Conservation (phyloP, 2,113 vertebrate genomes). For the Aramus guarauna region DNA sequence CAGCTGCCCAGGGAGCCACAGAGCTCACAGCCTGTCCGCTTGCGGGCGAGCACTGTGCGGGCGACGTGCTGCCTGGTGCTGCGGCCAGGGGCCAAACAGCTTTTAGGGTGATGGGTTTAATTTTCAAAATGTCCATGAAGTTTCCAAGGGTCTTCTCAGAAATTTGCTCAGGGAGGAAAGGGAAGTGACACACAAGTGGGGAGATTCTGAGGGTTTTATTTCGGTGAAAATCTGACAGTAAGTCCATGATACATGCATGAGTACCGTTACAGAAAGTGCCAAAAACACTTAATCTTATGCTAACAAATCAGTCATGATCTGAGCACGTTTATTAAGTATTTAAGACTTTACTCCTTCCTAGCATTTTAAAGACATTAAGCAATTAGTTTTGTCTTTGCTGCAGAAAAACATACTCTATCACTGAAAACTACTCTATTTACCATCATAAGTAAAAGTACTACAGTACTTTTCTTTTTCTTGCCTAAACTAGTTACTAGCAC, state of each 20-base stretch:
- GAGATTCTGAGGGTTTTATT: not conserved
- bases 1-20: not conserved
- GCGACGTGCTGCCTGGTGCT: not conserved
- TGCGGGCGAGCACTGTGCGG: rapidly evolving
- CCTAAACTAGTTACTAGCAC: not conserved
- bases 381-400: not conserved
- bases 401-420: not conserved
- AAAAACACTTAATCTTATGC: not conserved
- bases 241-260: not conserved
- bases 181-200: not conserved
- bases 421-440: not conserved
- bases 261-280: not conserved
- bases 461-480: not conserved
- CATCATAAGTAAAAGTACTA: too few species aligned
- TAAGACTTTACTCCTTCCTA: not conserved
- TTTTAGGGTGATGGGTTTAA: rapidly evolving
- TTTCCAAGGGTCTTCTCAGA: not conserved
- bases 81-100: not conserved
- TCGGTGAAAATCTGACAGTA: not conserved
- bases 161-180: not conserved
- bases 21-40: not conserved
- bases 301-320: not conserved
- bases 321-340: not conserved
- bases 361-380: not conserved
- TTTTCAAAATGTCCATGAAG: not conserved